Conservation (phyloP, 2,797 vertebrate species). For the Darevskia nairensis region DNA sequence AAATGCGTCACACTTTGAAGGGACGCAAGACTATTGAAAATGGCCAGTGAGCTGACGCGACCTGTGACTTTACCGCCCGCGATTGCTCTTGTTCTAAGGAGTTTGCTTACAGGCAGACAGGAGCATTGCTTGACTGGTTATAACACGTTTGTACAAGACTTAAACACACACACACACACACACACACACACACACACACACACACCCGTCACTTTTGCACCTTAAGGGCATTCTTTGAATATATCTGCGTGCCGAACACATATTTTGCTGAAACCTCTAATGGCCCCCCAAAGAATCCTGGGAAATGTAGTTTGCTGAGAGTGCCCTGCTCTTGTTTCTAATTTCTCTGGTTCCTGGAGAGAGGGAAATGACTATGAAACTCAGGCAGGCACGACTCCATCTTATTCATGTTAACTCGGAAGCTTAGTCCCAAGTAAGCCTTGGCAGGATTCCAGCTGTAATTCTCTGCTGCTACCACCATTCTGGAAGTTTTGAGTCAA, state of each 20-base stretch:
- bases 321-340: too few relatives aligned
- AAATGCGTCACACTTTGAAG: too few relatives aligned
- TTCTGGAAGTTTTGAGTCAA: too few relatives aligned
- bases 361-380: not conserved
- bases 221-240: not conserved
- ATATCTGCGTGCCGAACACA: not conserved
- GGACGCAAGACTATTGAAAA: too few relatives aligned
- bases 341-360: not conserved
- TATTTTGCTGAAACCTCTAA: not conserved
- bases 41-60: too few relatives aligned
- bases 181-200: too few relatives aligned
- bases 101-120: not conserved
- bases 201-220: too few relatives aligned
- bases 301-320: not conserved
- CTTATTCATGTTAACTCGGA: not conserved
- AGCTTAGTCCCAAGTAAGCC: not conserved
- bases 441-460: not conserved
- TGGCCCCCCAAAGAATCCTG: not conserved
- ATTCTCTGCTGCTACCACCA: not conserved
- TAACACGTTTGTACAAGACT: not conserved
- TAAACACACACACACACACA: not conserved
- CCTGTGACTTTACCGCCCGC: too few relatives aligned
- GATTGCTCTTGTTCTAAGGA: too few relatives aligned
- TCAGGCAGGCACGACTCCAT: too few relatives aligned
- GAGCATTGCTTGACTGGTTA: not conserved